Evolutionary conservation across 1,140 invertebrate genomes (phyloP).

Genomic region (Caerostris extrusa): DNA sequence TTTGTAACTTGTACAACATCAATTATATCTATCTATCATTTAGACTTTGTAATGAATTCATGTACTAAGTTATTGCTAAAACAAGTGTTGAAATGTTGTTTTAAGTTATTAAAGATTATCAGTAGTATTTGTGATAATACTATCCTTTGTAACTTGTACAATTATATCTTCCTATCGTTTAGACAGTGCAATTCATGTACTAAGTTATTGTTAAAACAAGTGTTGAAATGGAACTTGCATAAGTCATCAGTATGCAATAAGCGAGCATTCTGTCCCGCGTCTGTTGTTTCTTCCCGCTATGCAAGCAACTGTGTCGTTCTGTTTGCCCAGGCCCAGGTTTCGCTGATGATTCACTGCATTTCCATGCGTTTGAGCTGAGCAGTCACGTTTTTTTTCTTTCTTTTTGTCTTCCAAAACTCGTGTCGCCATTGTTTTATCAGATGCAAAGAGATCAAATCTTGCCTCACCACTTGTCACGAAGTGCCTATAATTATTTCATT

Average conservation of each 20-base stretch:
- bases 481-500: neutral
- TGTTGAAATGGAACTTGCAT: neutral
- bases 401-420: neutral
- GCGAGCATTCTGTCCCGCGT: neutral
- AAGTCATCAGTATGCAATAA: neutral
- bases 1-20: no score
- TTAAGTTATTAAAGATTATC: no score
- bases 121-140: no score
- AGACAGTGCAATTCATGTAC: no score
- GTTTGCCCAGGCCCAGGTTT: neutral
- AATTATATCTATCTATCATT: no score
- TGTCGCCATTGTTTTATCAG: neutral
- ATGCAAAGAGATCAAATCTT: neutral
- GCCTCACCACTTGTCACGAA: neutral
- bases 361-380: neutral
- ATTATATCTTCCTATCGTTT: no score
- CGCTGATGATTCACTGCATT: neutral
- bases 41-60: no score
- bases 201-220: no score
- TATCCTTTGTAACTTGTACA: no score
- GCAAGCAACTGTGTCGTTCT: constrained; percentile 2
- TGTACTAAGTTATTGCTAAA: no score
- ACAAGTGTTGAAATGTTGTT: no score
- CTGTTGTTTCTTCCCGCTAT: neutral
- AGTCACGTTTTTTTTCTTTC: neutral